Base-by-base conservation (phyloP, 2,113 vertebrate genomes). In the Choloepus hoffmanni region DNA sequence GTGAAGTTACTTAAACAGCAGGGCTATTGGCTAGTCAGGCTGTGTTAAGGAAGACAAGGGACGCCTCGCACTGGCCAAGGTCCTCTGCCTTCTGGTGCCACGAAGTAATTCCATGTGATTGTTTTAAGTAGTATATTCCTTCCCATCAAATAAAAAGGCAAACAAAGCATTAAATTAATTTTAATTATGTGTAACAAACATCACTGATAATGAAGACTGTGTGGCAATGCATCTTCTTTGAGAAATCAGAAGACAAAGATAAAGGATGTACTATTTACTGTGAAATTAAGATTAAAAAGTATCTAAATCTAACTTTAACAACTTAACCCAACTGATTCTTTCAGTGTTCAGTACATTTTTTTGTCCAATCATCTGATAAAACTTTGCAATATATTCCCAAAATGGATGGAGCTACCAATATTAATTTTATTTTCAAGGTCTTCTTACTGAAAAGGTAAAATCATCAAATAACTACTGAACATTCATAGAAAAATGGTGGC, bases 381-480 rank as follows among this genome's bases (percentile, higher is more conserved):
- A n/a, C 15, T 55, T 82, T 19, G 40, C 19, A 81, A 24, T 60
- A 60, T 50, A 43, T 78, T 92, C 21, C 58, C 88, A 43, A 96
- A 93, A 81, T 26, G 23, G 26, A 65, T 2, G 12, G 23, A 94
- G 14, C 28, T 86, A 90, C 28, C 4, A 83, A 72, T 85, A 91
- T 33, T 45, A 89, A 85, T 50, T 43, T 70, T 77, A 96, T 85
- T 96, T 95, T 78, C 33, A 77, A 86, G 77, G 76, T 1, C 19
- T 58, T 58, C 14, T 43, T 65, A 83, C 7, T 26, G 3, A 82
- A 89, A 96, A 76, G 19, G 10, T 78, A 72, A 70, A 76, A 81
- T 13, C n/a, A 90, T 74, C 40, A 76, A 68, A 76, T 68, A 83
- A 74, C 36, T 88, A 84, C n/a, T n/a, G 67, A 93, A 91, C 48